A percentile compares a stretch with the other conserved stretches of the same genome.
These are phyloP conservation scores for Acyrthosiphon pisum DNA, from an alignment of 1,140 invertebrate genomes.

Conservation along the genomic window DNA sequence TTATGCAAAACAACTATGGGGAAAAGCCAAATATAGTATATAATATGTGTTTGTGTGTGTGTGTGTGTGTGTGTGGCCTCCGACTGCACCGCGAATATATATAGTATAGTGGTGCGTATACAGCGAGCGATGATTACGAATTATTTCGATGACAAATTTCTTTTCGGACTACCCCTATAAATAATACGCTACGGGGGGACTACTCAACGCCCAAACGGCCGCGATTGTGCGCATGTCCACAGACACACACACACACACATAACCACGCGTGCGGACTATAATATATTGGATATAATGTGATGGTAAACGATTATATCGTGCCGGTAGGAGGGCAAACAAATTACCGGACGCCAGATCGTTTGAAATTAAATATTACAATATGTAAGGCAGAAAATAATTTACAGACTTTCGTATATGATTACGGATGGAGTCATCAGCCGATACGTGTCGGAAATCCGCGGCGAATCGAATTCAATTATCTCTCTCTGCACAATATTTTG, in stretches of 20 bases:
- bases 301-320: not conserved
- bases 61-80: not conserved
- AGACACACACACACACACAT: not conserved
- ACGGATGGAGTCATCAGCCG: not conserved
- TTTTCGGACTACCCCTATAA: slow-evolving; percentile 19
- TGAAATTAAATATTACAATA: not conserved
- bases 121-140: not conserved
- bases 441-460: not conserved
- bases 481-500: not conserved
- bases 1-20: slow-evolving; percentile 1
- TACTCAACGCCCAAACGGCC: not conserved
- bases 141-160: slow-evolving; percentile 47
- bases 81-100: not conserved
- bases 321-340: not conserved
- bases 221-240: not conserved
- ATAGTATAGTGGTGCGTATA: not conserved
- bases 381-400: not conserved
- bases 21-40: not conserved
- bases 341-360: not conserved
- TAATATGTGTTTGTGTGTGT: not conserved
- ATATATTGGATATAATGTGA: not conserved
- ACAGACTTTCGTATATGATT: not conserved
- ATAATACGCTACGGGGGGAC: not conserved
- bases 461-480: not conserved
- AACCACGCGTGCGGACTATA: too few species aligned